These are phyloP conservation scores for Cricetomys ansorgei DNA, from an alignment of 2,113 vertebrate species.

Conservation along the genomic window DNA sequence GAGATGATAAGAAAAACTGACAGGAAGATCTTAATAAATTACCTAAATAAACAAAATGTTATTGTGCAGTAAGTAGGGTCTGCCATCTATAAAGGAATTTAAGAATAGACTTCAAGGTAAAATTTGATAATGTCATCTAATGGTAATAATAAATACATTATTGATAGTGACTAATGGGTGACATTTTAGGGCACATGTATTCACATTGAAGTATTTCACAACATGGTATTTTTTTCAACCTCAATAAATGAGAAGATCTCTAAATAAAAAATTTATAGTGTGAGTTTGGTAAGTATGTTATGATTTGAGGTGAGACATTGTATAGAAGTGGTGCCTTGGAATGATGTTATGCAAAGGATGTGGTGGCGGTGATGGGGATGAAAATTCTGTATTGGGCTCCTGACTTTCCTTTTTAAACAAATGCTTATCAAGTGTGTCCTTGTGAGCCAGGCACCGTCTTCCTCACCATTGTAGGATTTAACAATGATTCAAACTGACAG, in stretches of 20 bases:
- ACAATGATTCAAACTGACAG: background rate
- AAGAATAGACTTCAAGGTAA: background rate
- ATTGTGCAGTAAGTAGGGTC: background rate
- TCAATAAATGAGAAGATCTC: background rate
- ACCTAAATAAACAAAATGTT: background rate
- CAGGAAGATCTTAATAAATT: conserved; percentile 24
- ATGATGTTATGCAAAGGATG: background rate
- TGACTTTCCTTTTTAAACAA: background rate
- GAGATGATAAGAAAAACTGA: conserved; percentile 2
- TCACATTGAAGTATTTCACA: conserved; percentile 51
- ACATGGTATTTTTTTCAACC: background rate
- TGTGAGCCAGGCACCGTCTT: background rate
- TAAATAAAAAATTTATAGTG: conserved; percentile 26
- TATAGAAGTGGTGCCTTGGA: background rate
- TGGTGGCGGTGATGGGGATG: background rate
- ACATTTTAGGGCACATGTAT: background rate
- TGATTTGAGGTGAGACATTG: background rate
- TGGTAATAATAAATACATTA: conserved; percentile 27
- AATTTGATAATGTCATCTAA: background rate
- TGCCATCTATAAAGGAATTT: background rate
- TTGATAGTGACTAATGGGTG: background rate
- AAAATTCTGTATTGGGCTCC: background rate
- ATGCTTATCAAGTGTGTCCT: background rate
- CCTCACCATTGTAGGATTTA: background rate
- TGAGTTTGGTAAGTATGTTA: background rate